These are phyloP conservation scores for Mustelus asterias DNA, from an alignment of 2,113 vertebrate genomes.

Conservation along the genomic window DNA sequence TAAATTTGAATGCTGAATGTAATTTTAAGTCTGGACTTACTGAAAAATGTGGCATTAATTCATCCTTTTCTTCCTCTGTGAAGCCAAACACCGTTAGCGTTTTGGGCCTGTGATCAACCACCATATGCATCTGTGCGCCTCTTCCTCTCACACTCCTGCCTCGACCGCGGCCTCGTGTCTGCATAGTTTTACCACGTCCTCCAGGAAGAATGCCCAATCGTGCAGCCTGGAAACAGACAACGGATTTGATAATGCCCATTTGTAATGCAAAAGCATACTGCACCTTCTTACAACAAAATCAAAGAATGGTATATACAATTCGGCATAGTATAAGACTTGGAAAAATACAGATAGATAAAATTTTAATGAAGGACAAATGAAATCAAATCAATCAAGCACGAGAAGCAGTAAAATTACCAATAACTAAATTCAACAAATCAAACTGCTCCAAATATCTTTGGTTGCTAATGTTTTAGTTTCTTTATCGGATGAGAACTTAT, in stretches of 20 bases:
- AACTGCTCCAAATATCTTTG: not conserved
- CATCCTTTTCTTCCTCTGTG: slow-evolving; percentile 85
- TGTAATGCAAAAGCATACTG: not conserved
- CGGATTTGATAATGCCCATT: not conserved
- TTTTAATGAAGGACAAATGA: not conserved
- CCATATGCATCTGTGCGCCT: slow-evolving; percentile 80
- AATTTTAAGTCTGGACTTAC: slow-evolving; percentile 56
- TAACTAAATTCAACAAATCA: not conserved
- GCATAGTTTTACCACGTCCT: slow-evolving; percentile 68
- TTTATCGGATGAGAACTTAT: not conserved
- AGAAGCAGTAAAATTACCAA: not conserved
- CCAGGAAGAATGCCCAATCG: slow-evolving; percentile 77
- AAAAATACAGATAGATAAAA: not conserved
- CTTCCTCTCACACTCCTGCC: slow-evolving; percentile 72
- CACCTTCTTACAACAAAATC: not conserved
- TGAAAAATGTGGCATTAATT: slow-evolving; percentile 88
- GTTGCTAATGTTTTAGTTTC: not conserved
- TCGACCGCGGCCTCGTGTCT: slow-evolving; percentile 60
- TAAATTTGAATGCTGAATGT: not conserved
- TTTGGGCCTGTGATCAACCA: slow-evolving; percentile 89
- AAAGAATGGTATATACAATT: not conserved
- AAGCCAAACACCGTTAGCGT: slow-evolving; percentile 79
- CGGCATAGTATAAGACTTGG: not conserved
- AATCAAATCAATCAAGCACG: not conserved
- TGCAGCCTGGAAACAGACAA: slow-evolving; percentile 64